Evolutionary conservation across 2,113 vertebrate genomes (phyloP).

Genomic region (Microtus ochrogaster): DNA sequence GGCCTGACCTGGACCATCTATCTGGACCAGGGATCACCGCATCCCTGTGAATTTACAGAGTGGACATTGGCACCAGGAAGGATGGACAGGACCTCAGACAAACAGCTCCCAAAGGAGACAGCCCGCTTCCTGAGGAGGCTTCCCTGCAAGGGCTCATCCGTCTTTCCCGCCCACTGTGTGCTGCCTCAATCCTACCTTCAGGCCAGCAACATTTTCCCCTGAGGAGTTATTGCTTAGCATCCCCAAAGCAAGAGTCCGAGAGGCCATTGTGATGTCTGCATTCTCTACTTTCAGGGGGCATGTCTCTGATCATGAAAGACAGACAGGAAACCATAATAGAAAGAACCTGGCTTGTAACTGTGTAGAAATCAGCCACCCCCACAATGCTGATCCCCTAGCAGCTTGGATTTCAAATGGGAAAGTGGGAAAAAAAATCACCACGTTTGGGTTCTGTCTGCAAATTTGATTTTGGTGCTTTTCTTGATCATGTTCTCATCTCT

Average conservation of each 20-base stretch:
- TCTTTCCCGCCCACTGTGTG: accelerated
- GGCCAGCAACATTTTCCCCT: accelerated
- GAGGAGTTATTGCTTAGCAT: accelerated
- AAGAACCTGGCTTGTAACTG: too few species aligned
- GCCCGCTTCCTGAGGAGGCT: accelerated
- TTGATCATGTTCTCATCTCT: accelerated
- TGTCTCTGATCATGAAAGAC: background rate
- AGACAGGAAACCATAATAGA: background rate
- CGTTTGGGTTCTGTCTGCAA: background rate
- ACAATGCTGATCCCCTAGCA: background rate
- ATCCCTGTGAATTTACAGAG: background rate
- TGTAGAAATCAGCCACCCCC: background rate
- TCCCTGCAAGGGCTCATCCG: accelerated
- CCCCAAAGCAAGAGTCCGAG: background rate
- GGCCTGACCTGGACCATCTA: accelerated
- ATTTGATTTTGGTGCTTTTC: background rate
- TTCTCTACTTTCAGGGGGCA: background rate
- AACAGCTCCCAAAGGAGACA: background rate
- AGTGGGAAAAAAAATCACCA: background rate
- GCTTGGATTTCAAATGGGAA: background rate
- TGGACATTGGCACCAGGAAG: accelerated
- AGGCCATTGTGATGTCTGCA: background rate
- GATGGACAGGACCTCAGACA: accelerated
- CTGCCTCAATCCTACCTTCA: accelerated
- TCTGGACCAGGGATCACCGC: accelerated